Conservation (phyloP, 2,888 invertebrate genomes). For the Petrolisthes manimaculis region DNA sequence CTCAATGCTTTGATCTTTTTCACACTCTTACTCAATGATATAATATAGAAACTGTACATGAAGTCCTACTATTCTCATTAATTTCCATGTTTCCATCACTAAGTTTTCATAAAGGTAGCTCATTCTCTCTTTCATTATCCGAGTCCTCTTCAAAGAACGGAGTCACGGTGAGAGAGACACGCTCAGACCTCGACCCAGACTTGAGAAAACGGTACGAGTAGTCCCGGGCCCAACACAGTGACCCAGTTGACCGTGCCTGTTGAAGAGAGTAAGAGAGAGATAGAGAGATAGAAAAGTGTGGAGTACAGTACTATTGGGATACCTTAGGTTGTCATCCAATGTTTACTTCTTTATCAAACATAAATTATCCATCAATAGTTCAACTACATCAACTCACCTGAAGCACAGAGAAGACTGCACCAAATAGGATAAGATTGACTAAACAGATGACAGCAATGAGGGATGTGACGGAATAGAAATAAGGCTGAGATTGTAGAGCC, state of each 20-base stretch:
- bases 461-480: slow-evolving; percentile 51
- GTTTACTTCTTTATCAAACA: no score
- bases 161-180: slow-evolving; percentile 50
- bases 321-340: no score
- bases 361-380: not conserved
- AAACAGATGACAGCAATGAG: slow-evolving; percentile 49
- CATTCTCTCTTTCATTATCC: slow-evolving; percentile 51
- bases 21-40: not conserved
- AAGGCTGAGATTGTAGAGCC: slow-evolving; percentile 18
- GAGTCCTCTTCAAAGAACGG: slow-evolving; percentile 52
- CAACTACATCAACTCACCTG: slow-evolving; percentile 40
- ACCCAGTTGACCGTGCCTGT: slow-evolving; percentile 54
- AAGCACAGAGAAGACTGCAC: slow-evolving; percentile 58
- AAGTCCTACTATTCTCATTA: slow-evolving; percentile 4
- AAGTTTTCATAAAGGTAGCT: slow-evolving; percentile 48
- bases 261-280: not conserved
- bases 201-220: slow-evolving; percentile 46
- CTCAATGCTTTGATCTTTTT: not conserved
- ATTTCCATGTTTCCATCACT: not conserved
- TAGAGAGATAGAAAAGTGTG: not conserved
- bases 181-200: slow-evolving; percentile 36
- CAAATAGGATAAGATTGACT: slow-evolving; percentile 56
- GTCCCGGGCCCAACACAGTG: slow-evolving; percentile 48
- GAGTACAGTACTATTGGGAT: no score
- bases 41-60: not conserved